Evolutionary conservation across 2,888 invertebrate species (phyloP).

Genomic region (Therioaphis trifolii): DNA sequence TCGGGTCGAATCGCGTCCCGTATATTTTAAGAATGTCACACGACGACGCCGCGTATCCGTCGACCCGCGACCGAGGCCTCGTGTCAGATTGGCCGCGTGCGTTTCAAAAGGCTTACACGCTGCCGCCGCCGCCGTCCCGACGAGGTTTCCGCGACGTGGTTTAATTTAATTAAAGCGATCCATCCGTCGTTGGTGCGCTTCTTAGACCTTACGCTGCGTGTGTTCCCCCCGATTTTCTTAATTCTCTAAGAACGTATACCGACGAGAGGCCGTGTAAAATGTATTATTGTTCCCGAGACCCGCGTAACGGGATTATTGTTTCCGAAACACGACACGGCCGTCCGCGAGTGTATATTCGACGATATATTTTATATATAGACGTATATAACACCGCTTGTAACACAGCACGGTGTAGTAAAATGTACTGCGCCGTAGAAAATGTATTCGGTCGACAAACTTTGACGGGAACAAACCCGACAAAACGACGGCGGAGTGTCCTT

Average conservation of each 20-base stretch:
- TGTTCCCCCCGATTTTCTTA: not conserved
- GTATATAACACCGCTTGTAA: not conserved
- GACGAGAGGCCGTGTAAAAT: too few relatives aligned
- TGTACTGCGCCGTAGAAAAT: too few relatives aligned
- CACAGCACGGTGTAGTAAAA: too few relatives aligned
- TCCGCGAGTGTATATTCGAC: too few relatives aligned
- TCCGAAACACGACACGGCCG: not conserved
- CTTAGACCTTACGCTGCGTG: not conserved
- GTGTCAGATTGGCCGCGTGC: not conserved
- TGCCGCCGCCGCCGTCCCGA: not conserved
- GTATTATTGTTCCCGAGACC: too few relatives aligned
- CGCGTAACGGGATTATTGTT: slow-evolving; percentile 19
- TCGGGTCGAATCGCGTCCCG: too few relatives aligned
- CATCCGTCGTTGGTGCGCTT: not conserved
- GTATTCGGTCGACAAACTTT: too few relatives aligned
- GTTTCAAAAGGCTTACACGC: not conserved
- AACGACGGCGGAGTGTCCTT: too few relatives aligned
- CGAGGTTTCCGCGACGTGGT: slow-evolving; percentile 22
- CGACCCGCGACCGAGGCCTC: not conserved
- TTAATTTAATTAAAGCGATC: slow-evolving; percentile 46
- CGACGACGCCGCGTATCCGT: not conserved
- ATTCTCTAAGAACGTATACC: too few relatives aligned
- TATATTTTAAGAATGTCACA: not conserved
- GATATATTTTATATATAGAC: too few relatives aligned
- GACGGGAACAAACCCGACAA: not conserved